Conservation (phyloP, 1,140 invertebrate genomes). For the Pomacea maculata region DNA sequence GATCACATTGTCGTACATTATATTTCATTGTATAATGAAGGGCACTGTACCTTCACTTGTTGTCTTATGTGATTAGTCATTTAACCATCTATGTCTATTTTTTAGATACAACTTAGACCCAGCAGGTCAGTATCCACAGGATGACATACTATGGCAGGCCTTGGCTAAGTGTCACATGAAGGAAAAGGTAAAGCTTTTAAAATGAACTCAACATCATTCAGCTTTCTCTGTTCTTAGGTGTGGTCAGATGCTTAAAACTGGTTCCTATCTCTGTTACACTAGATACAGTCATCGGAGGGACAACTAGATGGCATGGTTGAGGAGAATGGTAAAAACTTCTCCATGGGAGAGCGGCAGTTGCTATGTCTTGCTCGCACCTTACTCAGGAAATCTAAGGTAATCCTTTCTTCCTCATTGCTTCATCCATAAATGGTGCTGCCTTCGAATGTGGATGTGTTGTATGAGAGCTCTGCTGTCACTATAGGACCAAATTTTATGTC, state of each 20-base stretch:
- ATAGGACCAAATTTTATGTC: too few relatives aligned
- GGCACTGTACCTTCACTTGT: too few relatives aligned
- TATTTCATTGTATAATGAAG: too few relatives aligned
- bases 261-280: slow-evolving; percentile 56
- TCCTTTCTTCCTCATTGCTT: too few relatives aligned
- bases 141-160: slow-evolving; percentile 72
- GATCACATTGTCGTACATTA: too few relatives aligned
- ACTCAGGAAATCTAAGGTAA: slow-evolving; percentile 63
- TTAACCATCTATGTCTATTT: background rate
- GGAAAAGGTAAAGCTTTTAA: slow-evolving; percentile 62
- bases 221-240: too few relatives aligned
- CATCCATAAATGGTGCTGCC: too few relatives aligned
- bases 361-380: slow-evolving; percentile 66
- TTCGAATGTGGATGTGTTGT: too few relatives aligned
- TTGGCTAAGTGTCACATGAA: slow-evolving; percentile 72
- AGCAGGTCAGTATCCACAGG: slow-evolving; percentile 65
- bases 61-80: too few relatives aligned
- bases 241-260: slow-evolving; percentile 52
- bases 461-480: too few relatives aligned
- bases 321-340: slow-evolving; percentile 71
- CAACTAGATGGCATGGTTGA: slow-evolving; percentile 64
- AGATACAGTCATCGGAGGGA: slow-evolving; percentile 59
- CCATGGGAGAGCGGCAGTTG: slow-evolving; percentile 67
- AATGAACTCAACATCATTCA: slow-evolving; percentile 65
- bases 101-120: slow-evolving; percentile 74